Base-by-base conservation (phyloP, 2,888 invertebrate species). In the Caradrina kadenii region DNA sequence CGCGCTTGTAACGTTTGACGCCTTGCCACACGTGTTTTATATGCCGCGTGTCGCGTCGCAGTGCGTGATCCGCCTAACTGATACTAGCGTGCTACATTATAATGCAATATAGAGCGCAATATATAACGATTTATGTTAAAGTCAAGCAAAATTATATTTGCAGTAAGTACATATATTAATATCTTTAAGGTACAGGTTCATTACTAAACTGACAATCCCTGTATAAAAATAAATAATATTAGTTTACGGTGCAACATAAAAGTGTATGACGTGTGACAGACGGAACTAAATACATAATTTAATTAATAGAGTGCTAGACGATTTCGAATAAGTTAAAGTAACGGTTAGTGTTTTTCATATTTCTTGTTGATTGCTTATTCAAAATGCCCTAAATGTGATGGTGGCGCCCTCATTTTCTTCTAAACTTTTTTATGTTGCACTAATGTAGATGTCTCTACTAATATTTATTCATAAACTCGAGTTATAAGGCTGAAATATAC, bases 181-280 rank as follows among this genome's bases (percentile, higher is more conserved):
- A 45, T 59, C 60, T 61, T 39, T 69, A 69, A 52, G 73, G 22
- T 45, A n/a, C n/a, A n/a, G n/a, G 26, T 61, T 31, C 21, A 26
- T 61, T 31, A 31, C 49, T 52, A 21, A 52, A 61, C 35, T 39
- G 17, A 52, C 68, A 67, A 60, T 56, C 69, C 39, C 26, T 21
- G 39, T 52, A 69, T 75, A 50, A 73, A 31, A 61, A 76, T 69
- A 52, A 69, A 76, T 69, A 73, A 49, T 56, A 50, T 22, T 60
- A 68, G 60, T 76, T 76, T 48, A 45, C 6, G 17, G 45, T 45
- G 45, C 45, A 45, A 45, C 45, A 45, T 45, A 45, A 45, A 45
- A 45, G 45, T 45, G 45, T 17, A 45, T 17, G 5, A 39, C 39
- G 39, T 13, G 11, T 39, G 39, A 17, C 45, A 45, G 45, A 17